These are phyloP conservation scores for Melieria picta DNA, from an alignment of 2,888 invertebrate species.

Conservation along the genomic window DNA sequence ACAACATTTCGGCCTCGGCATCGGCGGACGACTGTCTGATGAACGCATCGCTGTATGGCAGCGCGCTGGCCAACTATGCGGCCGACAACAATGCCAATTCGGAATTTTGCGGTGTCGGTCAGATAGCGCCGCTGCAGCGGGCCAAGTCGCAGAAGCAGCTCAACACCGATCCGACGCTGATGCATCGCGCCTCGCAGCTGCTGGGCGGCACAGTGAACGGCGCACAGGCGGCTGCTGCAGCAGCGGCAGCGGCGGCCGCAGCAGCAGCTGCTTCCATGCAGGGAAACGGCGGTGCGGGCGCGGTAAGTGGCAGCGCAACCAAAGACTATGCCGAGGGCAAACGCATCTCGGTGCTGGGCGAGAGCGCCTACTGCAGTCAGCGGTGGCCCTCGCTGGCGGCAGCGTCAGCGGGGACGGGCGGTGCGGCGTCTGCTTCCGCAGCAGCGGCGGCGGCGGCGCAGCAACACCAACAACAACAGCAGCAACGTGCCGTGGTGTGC, in stretches of 20 bases:
- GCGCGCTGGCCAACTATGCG: slow-evolving; percentile 70
- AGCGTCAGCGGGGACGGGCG: slow-evolving; percentile 49
- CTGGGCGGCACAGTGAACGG: slow-evolving; percentile 59
- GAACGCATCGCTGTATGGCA: slow-evolving; percentile 64
- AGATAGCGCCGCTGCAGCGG: slow-evolving; percentile 71
- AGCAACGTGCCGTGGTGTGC: slow-evolving; percentile 60
- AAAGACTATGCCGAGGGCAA: slow-evolving; percentile 61
- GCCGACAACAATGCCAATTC: slow-evolving; percentile 68
- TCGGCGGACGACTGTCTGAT: slow-evolving; percentile 64
- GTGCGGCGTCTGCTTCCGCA: slow-evolving; percentile 50
- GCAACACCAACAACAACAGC: slow-evolving; percentile 44
- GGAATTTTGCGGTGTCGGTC: slow-evolving; percentile 67
- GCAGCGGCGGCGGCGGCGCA: slow-evolving; percentile 45
- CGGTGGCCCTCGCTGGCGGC: slow-evolving; percentile 64
- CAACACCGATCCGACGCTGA: slow-evolving; percentile 79
- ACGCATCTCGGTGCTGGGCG: slow-evolving; percentile 65
- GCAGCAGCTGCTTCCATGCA: slow-evolving; percentile 33
- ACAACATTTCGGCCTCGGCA: slow-evolving; percentile 71
- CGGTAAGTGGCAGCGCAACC: slow-evolving; percentile 44
- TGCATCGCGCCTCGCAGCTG: slow-evolving; percentile 71
- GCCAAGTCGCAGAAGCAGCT: slow-evolving; percentile 82
- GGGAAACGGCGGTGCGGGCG: slow-evolving; percentile 37
- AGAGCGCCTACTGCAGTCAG: slow-evolving; percentile 66
- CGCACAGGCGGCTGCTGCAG: slow-evolving; percentile 57
- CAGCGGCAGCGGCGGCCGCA: slow-evolving; percentile 39